Conservation (phyloP, 2,888 invertebrate species). For the Crematogaster levior region DNA sequence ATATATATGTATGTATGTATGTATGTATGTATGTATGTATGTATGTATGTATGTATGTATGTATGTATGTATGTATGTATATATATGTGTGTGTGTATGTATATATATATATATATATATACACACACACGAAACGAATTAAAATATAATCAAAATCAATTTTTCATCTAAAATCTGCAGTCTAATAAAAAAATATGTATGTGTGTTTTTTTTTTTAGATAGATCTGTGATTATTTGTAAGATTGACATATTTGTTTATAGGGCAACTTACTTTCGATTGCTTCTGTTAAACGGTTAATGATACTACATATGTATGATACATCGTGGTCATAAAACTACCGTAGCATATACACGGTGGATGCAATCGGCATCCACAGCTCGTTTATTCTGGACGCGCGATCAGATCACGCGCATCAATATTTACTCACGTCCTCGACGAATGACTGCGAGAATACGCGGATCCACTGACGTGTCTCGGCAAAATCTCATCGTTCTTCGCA, state of each 20-base stretch:
- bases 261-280: not conserved
- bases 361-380: conserved; percentile 30
- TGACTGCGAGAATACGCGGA: conserved; percentile 53
- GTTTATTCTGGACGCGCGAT: conserved; percentile 62
- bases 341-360: not conserved
- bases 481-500: conserved; percentile 46
- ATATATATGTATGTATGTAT: too few species aligned
- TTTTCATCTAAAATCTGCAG: not conserved
- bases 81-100: too few species aligned
- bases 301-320: not conserved
- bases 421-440: conserved; percentile 65
- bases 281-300: not conserved
- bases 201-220: too few species aligned
- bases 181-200: not conserved
- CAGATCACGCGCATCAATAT: conserved; percentile 67
- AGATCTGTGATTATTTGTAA: not conserved
- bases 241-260: not conserved
- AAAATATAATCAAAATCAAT: too few species aligned
- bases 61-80: too few species aligned
- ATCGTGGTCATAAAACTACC: not conserved
- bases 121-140: conserved; percentile 20
- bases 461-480: conserved; percentile 54
- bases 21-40: too few species aligned
- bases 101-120: too few species aligned
- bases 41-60: too few species aligned